Evolutionary conservation across 2,797 vertebrate species (phyloP).

Genomic region (Coregonus ussuriensis): DNA sequence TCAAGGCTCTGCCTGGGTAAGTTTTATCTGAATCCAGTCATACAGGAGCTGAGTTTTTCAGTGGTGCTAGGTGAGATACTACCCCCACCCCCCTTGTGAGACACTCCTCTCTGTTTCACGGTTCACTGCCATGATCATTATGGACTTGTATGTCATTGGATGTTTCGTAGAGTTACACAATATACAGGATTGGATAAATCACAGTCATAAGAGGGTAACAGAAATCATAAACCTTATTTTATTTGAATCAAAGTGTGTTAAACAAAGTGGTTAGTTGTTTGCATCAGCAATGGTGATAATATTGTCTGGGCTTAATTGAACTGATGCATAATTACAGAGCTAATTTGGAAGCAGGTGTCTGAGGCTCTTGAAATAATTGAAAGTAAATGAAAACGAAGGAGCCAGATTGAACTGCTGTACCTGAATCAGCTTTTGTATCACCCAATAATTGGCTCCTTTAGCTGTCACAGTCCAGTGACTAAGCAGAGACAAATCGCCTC

Average conservation of each 20-base stretch:
- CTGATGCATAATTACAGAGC: conserved; percentile 57
- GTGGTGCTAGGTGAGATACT: conserved; percentile 44
- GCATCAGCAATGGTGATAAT: conserved; percentile 34
- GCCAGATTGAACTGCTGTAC: conserved; percentile 22
- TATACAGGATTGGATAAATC: conserved; percentile 51
- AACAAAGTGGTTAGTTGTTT: conserved; percentile 23
- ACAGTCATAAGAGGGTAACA: conserved; percentile 39
- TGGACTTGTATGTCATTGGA: conserved; percentile 54
- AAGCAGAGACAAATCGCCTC: conserved; percentile 6
- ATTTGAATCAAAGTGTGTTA: conserved; percentile 17
- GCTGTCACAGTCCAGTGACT: conserved; percentile 53
- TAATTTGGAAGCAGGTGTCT: conserved; percentile 75
- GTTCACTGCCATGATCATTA: conserved; percentile 71
- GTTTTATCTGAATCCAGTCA: conserved; percentile 68
- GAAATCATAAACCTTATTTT: conserved; percentile 43
- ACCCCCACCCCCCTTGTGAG: conserved; percentile 59
- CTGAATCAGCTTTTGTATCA: conserved; percentile 23
- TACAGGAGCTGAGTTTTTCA: conserved; percentile 49
- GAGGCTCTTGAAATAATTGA: conserved; percentile 60
- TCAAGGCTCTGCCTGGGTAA: conserved; percentile 64
- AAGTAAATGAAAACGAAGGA: conserved; percentile 67
- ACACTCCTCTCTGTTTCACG: conserved; percentile 69
- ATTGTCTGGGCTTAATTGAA: conserved; percentile 54
- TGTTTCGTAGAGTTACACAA: conserved; percentile 62
- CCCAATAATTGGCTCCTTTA: conserved; percentile 32